phyloP scores from a whole-genome alignment of 1,140 invertebrate genomes.

The Theocolax elegans region DNA sequence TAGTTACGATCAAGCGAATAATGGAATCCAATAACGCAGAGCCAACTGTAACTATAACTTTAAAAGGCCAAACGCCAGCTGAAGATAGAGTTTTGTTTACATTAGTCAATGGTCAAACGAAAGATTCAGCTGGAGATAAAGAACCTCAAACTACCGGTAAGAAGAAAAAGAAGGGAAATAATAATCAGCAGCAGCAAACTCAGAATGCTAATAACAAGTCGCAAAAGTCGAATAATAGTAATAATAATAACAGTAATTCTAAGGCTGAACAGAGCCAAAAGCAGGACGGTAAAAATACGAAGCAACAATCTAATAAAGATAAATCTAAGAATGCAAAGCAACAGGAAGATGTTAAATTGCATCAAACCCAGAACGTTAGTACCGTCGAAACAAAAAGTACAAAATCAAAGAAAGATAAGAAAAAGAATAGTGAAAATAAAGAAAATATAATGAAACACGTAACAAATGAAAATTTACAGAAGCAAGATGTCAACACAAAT shows the following conservation, averaged over 20 bases:
- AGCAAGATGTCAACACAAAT: slow-evolving; percentile 39
- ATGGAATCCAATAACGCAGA: slow-evolving; percentile 74
- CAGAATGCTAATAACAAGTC: slow-evolving; percentile 43
- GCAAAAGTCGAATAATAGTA: slow-evolving; percentile 49
- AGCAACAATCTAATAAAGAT: slow-evolving; percentile 46
- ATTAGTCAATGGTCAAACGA: slow-evolving; percentile 77
- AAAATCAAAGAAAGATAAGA: slow-evolving; percentile 60
- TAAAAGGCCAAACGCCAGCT: slow-evolving; percentile 79
- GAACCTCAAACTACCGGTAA: slow-evolving; percentile 56
- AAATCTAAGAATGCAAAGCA: slow-evolving; percentile 52
- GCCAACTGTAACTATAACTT: slow-evolving; percentile 80
- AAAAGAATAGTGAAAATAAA: slow-evolving; percentile 62
- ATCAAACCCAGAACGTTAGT: slow-evolving; percentile 42
- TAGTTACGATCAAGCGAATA: slow-evolving; percentile 79
- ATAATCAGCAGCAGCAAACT: slow-evolving; percentile 39
- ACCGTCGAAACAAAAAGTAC: slow-evolving; percentile 47
- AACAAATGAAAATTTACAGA: slow-evolving; percentile 49
- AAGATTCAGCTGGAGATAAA: slow-evolving; percentile 61
- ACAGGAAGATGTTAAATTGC: slow-evolving; percentile 50
- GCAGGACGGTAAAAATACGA: slow-evolving; percentile 37
- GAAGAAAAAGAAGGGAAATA: slow-evolving; percentile 67
- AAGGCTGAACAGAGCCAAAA: slow-evolving; percentile 42
- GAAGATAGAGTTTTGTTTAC: slow-evolving; percentile 80
- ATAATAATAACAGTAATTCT: slow-evolving; percentile 45
- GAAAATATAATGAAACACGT: slow-evolving; percentile 54